Base-by-base conservation (phyloP, 2,113 vertebrate genomes). In the Dendrocopos noguchii region DNA sequence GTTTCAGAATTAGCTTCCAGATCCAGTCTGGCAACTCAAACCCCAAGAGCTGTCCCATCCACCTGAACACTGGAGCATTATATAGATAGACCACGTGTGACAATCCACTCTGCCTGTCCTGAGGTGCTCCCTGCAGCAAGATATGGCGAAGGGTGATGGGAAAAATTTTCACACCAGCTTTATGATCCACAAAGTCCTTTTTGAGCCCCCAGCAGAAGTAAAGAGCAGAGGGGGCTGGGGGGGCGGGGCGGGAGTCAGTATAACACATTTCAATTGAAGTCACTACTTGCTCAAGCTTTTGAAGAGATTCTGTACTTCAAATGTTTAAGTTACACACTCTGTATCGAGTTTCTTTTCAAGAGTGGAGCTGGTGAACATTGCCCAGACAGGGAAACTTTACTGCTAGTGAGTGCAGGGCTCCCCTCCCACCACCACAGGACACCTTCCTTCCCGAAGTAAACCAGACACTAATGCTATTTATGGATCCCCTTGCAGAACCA, bases 391-490 rank as follows among this genome's bases (percentile, higher is more conserved):
- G 76, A 44, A 83, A 64, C 64, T 44, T 80, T 3, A 42, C 73
- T 21, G 76, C 0, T 1, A 82, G 44, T 0, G 25, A 91, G 60
- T 1, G 28, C 53, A 72, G 80, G 73, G 82, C 50, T 88, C 55
- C 44, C 27, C 64, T 73, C 66, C 44, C 12, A 5, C 68, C 83
- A 60, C 87, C 47, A 93, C 20, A 0, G 94, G 87, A 92, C 93
- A 91, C 91, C 85, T 89, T 95, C 91, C 95, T 65, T 74, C 68
- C 65, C 76, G 9, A 86, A 83, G 91, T 56, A 80, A 94, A 88
- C 76, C 87, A 93, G 82, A 93, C 80, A 73, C 76, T 81, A 83
- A 89, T 22, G 76, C 76, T 94, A 95, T 95, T 97, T 93, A 95
- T 81, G 91, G 90, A 91, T 67, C 77, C 81, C 7, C 0, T n/a